Evolutionary conservation across 2,113 vertebrate genomes (phyloP).

Genomic region (Pygoscelis antarcticus): DNA sequence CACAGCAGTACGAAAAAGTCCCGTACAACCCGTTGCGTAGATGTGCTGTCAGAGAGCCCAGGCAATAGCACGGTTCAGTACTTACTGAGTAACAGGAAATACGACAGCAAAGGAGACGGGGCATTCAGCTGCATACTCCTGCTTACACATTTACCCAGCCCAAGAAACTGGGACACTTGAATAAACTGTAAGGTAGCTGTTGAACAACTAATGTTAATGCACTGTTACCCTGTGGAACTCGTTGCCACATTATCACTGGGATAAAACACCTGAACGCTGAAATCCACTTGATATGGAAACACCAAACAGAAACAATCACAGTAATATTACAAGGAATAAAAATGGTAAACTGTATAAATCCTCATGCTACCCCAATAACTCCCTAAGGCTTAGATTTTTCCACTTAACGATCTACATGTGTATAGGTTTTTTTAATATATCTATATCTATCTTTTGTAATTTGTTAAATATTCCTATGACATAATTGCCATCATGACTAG

Average conservation of each 20-base stretch:
- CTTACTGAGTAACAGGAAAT: not conserved
- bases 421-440: not conserved
- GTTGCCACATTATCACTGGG: not conserved
- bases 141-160: not conserved
- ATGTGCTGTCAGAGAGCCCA: not conserved
- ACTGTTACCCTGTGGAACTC: not conserved
- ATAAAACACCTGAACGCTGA: not conserved
- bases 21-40: accelerated
- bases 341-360: not conserved
- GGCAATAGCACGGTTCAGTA: accelerated
- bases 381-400: not conserved
- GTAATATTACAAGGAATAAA: not conserved
- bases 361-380: not conserved
- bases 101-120: not conserved
- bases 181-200: not conserved
- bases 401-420: not conserved
- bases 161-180: not conserved
- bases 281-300: not conserved
- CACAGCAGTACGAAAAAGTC: too few species aligned
- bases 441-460: too few species aligned
- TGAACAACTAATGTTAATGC: not conserved
- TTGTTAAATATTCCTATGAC: not conserved
- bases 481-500: not conserved
- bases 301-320: not conserved
- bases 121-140: not conserved